Conservation (phyloP, 2,113 vertebrate species). For the Athene cunicularia region DNA sequence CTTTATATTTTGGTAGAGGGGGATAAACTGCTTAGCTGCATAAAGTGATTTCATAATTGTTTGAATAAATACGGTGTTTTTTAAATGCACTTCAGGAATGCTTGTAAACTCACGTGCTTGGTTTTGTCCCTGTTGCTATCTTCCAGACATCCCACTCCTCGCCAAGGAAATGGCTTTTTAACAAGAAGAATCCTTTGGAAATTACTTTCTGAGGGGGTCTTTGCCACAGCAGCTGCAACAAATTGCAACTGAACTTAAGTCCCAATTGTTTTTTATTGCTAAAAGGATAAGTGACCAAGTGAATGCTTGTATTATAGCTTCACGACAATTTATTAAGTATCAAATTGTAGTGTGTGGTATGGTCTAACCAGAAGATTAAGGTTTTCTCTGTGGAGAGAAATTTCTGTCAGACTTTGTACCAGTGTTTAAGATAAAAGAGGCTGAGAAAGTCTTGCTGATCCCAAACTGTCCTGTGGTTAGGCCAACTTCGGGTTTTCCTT, state of each 20-base stretch:
- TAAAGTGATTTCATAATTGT: constrained; percentile 53
- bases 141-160: constrained; percentile 53
- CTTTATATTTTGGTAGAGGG: constrained; percentile 24
- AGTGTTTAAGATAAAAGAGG: not conserved
- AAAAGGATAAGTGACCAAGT: constrained; percentile 53
- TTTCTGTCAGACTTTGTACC: not conserved
- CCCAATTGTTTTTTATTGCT: constrained; percentile 45
- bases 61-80: constrained; percentile 63
- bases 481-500: not conserved
- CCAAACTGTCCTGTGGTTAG: constrained; percentile 7
- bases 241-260: constrained; percentile 50
- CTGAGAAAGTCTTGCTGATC: not conserved
- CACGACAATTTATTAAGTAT: constrained; percentile 32
- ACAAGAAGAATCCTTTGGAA: constrained; percentile 70
- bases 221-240: constrained; percentile 65
- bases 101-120: constrained; percentile 54
- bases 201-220: constrained; percentile 58
- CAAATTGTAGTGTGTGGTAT: not conserved
- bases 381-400: constrained; percentile 37
- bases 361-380: constrained; percentile 56
- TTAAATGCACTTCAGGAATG: constrained; percentile 60
- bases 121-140: constrained; percentile 49
- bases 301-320: constrained; percentile 10
- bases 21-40: constrained; percentile 18
- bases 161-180: constrained; percentile 72